These are phyloP conservation scores for Siderastrea radians DNA, from an alignment of 92 coral and sea anemone genomes.

Conservation along the genomic window DNA sequence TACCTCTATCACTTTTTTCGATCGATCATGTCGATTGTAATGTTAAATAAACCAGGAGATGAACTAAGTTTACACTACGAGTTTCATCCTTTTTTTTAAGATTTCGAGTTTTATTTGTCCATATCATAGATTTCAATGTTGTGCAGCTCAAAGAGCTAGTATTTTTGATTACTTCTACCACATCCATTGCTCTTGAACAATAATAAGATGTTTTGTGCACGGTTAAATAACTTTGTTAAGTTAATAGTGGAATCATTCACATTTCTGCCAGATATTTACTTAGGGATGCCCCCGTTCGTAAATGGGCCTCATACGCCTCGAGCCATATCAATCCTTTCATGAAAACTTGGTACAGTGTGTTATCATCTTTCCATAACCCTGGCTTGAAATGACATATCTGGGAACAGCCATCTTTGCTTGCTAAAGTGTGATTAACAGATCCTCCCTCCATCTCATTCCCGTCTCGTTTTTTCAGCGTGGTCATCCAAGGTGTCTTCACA, in stretches of 20 bases:
- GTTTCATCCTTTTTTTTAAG: too few relatives aligned
- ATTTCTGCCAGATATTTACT: constrained; percentile 60
- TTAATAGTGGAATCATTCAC: not conserved
- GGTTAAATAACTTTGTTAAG: too few relatives aligned
- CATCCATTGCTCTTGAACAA: too few relatives aligned
- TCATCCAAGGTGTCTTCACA: constrained; percentile 53
- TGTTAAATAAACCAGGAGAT: too few relatives aligned
- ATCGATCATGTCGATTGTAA: too few relatives aligned
- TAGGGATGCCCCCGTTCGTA: constrained; percentile 71
- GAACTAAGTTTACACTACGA: too few relatives aligned
- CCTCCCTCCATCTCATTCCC: constrained; percentile 16
- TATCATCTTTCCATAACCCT: constrained; percentile 72
- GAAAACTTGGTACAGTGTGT: constrained; percentile 76
- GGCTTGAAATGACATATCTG: constrained; percentile 77
- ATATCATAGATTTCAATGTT: too few relatives aligned
- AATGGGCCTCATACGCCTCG: constrained; percentile 86
- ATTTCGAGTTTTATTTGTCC: too few relatives aligned
- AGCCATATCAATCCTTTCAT: constrained; percentile 93
- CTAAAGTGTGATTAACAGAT: constrained; percentile 35
- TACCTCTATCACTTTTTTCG: too few relatives aligned
- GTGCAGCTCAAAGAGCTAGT: too few relatives aligned
- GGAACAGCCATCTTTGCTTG: constrained; percentile 51
- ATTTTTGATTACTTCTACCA: too few relatives aligned
- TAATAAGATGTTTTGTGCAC: too few relatives aligned
- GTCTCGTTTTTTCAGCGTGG: constrained; percentile 16